These are phyloP conservation scores for Zaprionus nigranus DNA, from an alignment of 1,140 invertebrate genomes.

Conservation along the genomic window DNA sequence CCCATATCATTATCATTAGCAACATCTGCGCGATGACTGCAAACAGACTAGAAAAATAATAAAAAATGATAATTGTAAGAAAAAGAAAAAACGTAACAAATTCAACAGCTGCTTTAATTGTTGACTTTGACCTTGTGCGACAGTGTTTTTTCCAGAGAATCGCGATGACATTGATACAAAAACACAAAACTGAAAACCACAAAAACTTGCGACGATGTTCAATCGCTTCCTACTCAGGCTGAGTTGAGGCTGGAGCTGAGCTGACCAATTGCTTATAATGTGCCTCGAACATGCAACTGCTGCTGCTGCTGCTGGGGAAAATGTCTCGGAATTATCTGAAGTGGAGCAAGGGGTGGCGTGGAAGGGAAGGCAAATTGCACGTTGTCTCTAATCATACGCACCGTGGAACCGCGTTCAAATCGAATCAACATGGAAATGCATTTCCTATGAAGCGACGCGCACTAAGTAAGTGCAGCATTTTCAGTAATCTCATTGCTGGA, in stretches of 20 bases:
- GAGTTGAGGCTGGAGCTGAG: not conserved
- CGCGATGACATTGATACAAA: slow-evolving; percentile 60
- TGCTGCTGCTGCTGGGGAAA: not conserved
- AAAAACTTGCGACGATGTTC: slow-evolving; percentile 35
- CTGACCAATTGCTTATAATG: slow-evolving; percentile 28
- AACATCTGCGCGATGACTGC: slow-evolving; percentile 32
- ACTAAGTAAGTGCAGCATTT: slow-evolving; percentile 57
- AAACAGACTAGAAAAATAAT: slow-evolving; percentile 27
- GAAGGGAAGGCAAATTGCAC: not conserved
- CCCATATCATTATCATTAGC: slow-evolving; percentile 47
- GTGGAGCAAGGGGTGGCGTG: not conserved
- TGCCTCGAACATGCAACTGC: slow-evolving; percentile 32
- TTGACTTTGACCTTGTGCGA: slow-evolving; percentile 64
- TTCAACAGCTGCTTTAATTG: slow-evolving; percentile 42
- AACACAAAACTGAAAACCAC: slow-evolving; percentile 53
- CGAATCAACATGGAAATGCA: slow-evolving; percentile 9
- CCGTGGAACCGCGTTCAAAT: slow-evolving; percentile 28
- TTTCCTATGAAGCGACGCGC: slow-evolving; percentile 6
- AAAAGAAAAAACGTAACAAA: slow-evolving; percentile 30
- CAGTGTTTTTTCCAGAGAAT: slow-evolving; percentile 38
- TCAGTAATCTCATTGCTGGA: slow-evolving; percentile 63
- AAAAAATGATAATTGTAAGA: slow-evolving; percentile 22
- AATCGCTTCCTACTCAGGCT: slow-evolving; percentile 51
- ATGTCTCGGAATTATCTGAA: not conserved
- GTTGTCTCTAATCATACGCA: slow-evolving; percentile 52